Evolutionary conservation across 2,113 vertebrate genomes (phyloP).

Genomic region (Pica pica): DNA sequence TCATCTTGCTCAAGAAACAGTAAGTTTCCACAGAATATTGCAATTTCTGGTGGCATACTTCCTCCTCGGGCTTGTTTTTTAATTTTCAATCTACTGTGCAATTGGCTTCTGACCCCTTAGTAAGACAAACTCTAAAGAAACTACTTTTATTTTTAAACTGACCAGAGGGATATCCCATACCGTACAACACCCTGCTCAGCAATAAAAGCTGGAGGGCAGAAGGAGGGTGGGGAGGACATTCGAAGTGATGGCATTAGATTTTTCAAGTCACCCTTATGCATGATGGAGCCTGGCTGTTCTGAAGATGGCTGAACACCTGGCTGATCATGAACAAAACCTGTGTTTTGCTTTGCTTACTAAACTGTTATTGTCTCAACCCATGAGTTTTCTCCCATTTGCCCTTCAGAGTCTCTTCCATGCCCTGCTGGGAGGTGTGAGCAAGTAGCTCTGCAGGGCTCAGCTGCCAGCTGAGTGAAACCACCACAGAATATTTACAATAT

Average conservation of each 20-base stretch:
- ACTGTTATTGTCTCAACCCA: background rate
- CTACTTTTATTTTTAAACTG: background rate
- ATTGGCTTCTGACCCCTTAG: background rate
- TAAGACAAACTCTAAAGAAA: background rate
- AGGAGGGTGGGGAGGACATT: background rate
- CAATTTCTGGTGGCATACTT: background rate
- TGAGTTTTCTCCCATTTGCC: background rate
- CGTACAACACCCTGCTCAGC: background rate
- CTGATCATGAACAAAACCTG: rapidly evolving
- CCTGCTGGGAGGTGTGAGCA: rapidly evolving
- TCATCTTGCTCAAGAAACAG: background rate
- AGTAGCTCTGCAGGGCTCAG: rapidly evolving
- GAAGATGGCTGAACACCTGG: background rate
- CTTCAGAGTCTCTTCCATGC: background rate
- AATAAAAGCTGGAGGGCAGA: background rate
- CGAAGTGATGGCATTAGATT: rapidly evolving
- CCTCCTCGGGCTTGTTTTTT: background rate
- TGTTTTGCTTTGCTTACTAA: background rate
- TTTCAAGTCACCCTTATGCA: rapidly evolving
- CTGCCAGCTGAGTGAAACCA: background rate
- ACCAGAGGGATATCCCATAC: background rate
- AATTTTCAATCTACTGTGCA: background rate
- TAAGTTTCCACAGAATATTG: background rate
- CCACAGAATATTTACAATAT: background rate
- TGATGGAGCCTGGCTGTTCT: background rate